Evolutionary conservation across 1,140 invertebrate genomes (phyloP), one percentile per base, ranked within the genome.

Genomic region (Drosophila asahinai): DNA sequence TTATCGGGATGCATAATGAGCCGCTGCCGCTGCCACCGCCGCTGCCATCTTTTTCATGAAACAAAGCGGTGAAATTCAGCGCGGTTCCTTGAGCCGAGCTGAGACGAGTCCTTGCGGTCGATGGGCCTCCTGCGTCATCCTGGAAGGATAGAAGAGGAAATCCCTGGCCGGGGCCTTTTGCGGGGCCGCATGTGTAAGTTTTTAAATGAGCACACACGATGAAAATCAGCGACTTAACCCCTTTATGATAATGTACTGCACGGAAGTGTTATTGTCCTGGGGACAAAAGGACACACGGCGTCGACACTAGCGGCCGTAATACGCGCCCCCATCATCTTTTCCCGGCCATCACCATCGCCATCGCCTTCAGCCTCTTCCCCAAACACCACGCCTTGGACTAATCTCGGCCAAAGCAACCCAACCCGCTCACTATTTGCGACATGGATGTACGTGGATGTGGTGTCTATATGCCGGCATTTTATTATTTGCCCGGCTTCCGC

Each of bases 141-240:
- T 40, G 19, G 36, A 25, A 25, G 22, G 22, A 25, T 25, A 25
- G 22, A 25, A 57, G 54, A 57, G 33, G 47, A 58, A 59, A 43
- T 67, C 80, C 76, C 68, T 48, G 52, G 38, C 49, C 57, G 27
- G 57, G 47, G 73, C 33, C 68, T 74, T 61, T 59, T 59, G 55
- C 58, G 68, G 48, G 51, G 45, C 67, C 58, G 55, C 67, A 59
- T 71, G 52, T 83, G 73, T 71, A 80, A 86, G 78, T 90, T 86
- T 83, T 90, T 80, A 90, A 90, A 90, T 90, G 86, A 90, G 82
- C 86, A 81, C 80, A 90, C 83, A 83, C 80, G 86, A 91, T 91
- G 86, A 91, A 91, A 91, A 89, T 91, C 90, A 89, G 84, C 80
- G 89, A 78, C 89, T 91, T 91, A 91, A 91, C 89, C 89, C 89